phyloP scores from a whole-genome alignment of 2,888 invertebrate species.

The Agriotes lineatus region DNA sequence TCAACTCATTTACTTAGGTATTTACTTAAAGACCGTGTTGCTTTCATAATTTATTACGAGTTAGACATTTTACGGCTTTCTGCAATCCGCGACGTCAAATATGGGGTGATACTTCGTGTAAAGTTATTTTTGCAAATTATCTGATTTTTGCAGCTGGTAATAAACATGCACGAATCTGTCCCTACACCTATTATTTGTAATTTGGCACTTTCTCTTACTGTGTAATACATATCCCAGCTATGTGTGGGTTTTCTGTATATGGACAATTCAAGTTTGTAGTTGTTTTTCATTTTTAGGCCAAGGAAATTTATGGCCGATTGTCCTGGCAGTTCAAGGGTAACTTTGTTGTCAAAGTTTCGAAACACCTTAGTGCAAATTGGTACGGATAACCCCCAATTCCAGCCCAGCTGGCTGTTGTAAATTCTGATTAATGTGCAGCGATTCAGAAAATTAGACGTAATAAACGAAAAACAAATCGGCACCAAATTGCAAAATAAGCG shows the following conservation, averaged over 20 bases:
- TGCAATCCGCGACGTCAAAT: too few species aligned
- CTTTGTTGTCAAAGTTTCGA: not conserved
- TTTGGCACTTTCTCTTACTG: conserved; percentile 21
- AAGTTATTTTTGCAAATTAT: too few species aligned
- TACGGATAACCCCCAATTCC: not conserved
- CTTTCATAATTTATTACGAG: too few species aligned
- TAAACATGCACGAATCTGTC: too few species aligned
- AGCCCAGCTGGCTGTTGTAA: not conserved
- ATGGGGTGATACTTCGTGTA: too few species aligned
- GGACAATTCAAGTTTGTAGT: conserved; percentile 31
- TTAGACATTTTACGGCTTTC: too few species aligned
- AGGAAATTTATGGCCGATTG: conserved; percentile 30
- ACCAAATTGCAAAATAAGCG: conserved; percentile 8
- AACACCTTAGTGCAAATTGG: not conserved
- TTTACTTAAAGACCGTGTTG: too few species aligned
- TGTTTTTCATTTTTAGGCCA: conserved; percentile 30
- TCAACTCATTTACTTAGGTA: too few species aligned
- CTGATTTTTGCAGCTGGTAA: too few species aligned
- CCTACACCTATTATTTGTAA: not conserved
- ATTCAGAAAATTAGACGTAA: conserved; percentile 8
- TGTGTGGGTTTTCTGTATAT: conserved; percentile 35
- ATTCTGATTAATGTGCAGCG: conserved; percentile 2
- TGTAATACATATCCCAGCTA: not conserved
- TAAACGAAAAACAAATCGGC: conserved; percentile 8
- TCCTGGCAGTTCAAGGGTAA: conserved; percentile 16